Conservation (phyloP, 2,797 vertebrate species). For the Arnoldichthys spilopterus region DNA sequence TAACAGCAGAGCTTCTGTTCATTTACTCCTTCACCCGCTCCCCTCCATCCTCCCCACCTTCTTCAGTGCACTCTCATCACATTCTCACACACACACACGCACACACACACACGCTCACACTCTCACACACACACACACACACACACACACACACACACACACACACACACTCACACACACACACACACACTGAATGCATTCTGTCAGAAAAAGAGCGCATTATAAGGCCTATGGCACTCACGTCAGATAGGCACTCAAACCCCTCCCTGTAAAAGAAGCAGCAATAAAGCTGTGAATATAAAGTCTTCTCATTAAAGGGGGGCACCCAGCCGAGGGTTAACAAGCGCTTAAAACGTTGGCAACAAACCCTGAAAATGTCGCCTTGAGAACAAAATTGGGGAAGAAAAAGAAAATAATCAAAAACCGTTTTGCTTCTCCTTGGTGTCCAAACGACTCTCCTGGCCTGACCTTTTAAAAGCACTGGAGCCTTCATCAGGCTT, state of each 20-base stretch:
- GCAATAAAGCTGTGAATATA: slow-evolving; percentile 37
- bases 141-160: slow-evolving; percentile 40
- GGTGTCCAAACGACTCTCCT: neutral
- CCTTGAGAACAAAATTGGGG: slow-evolving; percentile 31
- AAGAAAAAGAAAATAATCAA: slow-evolving; percentile 10
- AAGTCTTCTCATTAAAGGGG: slow-evolving; percentile 46
- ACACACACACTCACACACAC: slow-evolving; percentile 46
- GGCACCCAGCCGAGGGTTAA: slow-evolving; percentile 50
- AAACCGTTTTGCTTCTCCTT: neutral
- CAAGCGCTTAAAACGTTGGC: slow-evolving; percentile 53
- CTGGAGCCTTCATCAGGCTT: neutral
- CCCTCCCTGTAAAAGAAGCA: slow-evolving; percentile 27
- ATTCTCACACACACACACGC: slow-evolving; percentile 49
- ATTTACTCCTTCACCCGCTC: slow-evolving; percentile 62
- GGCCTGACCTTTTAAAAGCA: neutral
- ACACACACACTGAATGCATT: slow-evolving; percentile 29
- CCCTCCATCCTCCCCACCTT: slow-evolving; percentile 50
- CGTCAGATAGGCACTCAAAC: slow-evolving; percentile 36
- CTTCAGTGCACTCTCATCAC: slow-evolving; percentile 68
- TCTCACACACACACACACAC: neutral
- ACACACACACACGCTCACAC: slow-evolving; percentile 48
- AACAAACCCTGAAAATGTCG: slow-evolving; percentile 36
- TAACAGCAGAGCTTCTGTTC: slow-evolving; percentile 81
- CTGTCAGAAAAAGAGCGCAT: slow-evolving; percentile 53
- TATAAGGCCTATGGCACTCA: slow-evolving; percentile 44